Conservation (phyloP, 2,797 vertebrate genomes). For the Thalassophryne amazonica region DNA sequence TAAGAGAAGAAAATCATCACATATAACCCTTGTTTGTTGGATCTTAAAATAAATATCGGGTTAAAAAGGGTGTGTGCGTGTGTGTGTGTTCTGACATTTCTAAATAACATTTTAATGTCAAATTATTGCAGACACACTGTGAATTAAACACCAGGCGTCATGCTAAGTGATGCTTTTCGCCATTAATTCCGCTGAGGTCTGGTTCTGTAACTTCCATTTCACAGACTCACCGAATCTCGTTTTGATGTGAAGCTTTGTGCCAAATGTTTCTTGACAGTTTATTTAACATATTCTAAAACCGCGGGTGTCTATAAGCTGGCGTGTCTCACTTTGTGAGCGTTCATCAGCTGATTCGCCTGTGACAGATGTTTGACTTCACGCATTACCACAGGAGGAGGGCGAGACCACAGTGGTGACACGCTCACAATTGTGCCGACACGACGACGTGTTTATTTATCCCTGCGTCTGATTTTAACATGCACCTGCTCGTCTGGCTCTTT, state of each 20-base stretch:
- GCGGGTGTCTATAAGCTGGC: conserved; percentile 9
- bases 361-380: conserved; percentile 28
- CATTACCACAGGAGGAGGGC: conserved; percentile 4
- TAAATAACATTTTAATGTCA: too few species aligned
- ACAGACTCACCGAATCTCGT: too few species aligned
- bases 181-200: too few species aligned
- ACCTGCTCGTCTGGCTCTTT: conserved; percentile 8
- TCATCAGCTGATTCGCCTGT: conserved; percentile 12
- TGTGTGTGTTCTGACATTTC: too few species aligned
- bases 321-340: conserved; percentile 5
- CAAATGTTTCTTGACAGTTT: conserved; percentile 13
- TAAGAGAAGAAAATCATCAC: too few species aligned
- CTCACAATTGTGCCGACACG: conserved; percentile 8
- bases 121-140: too few species aligned
- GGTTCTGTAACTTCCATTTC: too few species aligned
- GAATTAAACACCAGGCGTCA: too few species aligned
- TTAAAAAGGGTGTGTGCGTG: too few species aligned
- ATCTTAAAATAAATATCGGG: too few species aligned
- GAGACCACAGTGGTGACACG: neutral
- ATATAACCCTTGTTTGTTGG: too few species aligned
- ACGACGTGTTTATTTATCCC: conserved; percentile 27
- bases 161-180: too few species aligned
- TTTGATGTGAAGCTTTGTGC: conserved; percentile 7
- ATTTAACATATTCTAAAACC: conserved; percentile 14
- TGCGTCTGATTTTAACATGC: conserved; percentile 11